A percentile compares a stretch with the other conserved stretches of the same genome.
Conservation (phyloP, 1,140 invertebrate species). For the Drosophila murphyi region DNA sequence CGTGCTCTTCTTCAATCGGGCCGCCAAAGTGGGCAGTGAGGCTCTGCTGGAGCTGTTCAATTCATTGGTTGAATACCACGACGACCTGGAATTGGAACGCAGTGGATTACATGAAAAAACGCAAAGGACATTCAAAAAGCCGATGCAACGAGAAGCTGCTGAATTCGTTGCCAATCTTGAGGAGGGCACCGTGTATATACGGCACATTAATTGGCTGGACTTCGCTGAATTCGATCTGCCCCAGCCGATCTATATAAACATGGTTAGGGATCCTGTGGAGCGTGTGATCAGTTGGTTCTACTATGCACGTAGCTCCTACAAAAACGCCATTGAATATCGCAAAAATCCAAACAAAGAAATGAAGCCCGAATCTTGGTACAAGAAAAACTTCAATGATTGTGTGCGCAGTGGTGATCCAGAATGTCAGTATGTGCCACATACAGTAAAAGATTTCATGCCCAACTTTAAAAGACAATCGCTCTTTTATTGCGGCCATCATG, state of each 20-base stretch:
- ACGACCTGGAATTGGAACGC: constrained; percentile 70
- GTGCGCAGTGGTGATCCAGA: constrained; percentile 93
- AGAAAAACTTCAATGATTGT: constrained; percentile 95
- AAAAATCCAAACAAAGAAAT: constrained; percentile 92
- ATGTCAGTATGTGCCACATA: constrained; percentile 92
- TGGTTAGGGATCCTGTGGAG: constrained; percentile 94
- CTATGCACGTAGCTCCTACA: constrained; percentile 92
- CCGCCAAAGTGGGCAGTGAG: constrained; percentile 94
- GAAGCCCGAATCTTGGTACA: constrained; percentile 92
- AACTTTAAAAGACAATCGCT: constrained; percentile 92
- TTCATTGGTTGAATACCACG: constrained; percentile 82
- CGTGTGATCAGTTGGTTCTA: constrained; percentile 96
- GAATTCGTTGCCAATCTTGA: constrained; percentile 50
- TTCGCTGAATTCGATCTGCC: constrained; percentile 89
- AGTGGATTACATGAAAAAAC: constrained; percentile 29
- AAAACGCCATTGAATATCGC: constrained; percentile 93
- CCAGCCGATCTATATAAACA: constrained; percentile 94
- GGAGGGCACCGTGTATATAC: constrained; percentile 67
- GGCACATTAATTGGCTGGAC: constrained; percentile 85
- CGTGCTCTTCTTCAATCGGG: constrained; percentile 91
- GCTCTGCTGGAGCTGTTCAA: constrained; percentile 94
- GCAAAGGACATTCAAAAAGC: constrained; percentile 32
- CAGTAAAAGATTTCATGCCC: constrained; percentile 90
- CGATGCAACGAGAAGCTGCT: constrained; percentile 35
- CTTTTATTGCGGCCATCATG: constrained; percentile 94